Conservation (phyloP, 2,888 invertebrate genomes). For the Pomacea canaliculata region DNA sequence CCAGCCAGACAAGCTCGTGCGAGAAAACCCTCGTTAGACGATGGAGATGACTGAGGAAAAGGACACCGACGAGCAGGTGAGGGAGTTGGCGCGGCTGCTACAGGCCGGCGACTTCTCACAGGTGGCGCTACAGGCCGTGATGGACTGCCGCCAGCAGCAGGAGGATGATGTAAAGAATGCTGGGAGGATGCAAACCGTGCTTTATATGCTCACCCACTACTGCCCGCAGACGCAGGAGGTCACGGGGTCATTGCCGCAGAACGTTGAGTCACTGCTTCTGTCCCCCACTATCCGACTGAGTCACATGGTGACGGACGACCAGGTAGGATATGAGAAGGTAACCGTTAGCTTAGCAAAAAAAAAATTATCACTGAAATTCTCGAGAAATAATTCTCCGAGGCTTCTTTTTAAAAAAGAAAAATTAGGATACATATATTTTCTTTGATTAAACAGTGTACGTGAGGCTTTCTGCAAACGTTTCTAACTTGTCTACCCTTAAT, state of each 20-base stretch:
- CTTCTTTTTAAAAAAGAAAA: no score
- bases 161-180: not conserved
- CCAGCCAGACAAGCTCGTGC: no score
- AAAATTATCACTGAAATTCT: no score
- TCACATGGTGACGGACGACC: constrained; percentile 17
- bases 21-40: no score
- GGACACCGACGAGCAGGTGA: no score
- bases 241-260: not conserved
- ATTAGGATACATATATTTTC: no score
- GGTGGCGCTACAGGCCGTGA: constrained; percentile 7
- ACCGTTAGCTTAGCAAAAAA: no score
- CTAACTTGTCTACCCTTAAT: no score
- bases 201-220: not conserved
- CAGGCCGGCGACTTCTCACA: constrained; percentile 4
- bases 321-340: not conserved
- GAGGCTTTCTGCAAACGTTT: no score
- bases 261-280: constrained; percentile 12
- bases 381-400: no score
- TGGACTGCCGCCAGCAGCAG: not conserved
- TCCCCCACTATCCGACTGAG: constrained; percentile 11
- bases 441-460: no score
- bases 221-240: not conserved
- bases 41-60: no score
- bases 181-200: not conserved
- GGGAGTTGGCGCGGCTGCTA: not conserved